Conservation (phyloP, 2,113 vertebrate genomes). For the Zosterops pallidus region DNA sequence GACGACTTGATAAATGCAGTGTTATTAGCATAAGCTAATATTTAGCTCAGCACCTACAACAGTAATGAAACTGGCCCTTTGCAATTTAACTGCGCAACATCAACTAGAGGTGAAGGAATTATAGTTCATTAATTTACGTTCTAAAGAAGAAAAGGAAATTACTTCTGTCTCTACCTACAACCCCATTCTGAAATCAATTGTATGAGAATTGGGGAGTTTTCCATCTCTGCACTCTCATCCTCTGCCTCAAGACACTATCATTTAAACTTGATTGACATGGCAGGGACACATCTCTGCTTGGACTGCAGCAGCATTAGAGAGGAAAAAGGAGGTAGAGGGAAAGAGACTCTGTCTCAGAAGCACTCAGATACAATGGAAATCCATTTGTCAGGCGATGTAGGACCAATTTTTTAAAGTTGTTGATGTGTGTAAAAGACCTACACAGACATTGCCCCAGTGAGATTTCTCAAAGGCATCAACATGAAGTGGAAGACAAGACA, state of each 20-base stretch:
- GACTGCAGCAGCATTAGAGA: neutral
- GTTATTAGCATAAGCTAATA: neutral
- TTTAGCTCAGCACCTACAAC: neutral
- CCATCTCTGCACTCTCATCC: neutral
- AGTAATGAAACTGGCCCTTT: neutral
- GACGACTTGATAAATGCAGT: neutral
- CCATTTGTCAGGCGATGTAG: accelerated
- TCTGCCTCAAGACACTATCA: neutral
- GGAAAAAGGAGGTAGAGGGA: accelerated
- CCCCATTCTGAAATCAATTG: neutral
- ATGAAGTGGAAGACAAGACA: neutral
- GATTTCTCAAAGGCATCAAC: neutral
- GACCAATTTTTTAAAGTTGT: neutral
- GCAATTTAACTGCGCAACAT: neutral
- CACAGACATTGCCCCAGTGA: accelerated
- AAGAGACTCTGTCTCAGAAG: neutral
- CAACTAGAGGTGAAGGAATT: neutral
- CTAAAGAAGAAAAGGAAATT: neutral
- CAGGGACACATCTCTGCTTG: neutral
- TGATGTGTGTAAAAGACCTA: neutral
- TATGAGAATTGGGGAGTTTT: neutral
- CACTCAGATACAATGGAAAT: neutral
- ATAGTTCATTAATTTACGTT: neutral
- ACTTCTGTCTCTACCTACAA: neutral
- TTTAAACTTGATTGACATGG: neutral